phyloP scores from a whole-genome alignment of 1,140 invertebrate genomes.

The Solen grandis region DNA sequence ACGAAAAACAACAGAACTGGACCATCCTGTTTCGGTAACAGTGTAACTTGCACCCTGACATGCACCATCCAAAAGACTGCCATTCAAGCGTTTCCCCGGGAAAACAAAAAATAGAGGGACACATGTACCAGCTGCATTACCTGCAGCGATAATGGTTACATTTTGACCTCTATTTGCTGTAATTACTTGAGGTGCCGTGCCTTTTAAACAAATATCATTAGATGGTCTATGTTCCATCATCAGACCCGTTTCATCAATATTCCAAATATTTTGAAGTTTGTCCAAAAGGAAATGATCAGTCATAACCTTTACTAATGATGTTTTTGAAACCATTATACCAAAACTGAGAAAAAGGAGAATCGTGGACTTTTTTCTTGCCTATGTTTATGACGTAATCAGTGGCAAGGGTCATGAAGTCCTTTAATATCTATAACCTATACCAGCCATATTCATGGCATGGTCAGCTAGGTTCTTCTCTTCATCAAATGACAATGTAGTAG shows the following conservation, averaged over 20 bases:
- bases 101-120: conserved; percentile 34
- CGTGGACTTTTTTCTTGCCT: background rate
- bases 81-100: conserved; percentile 27
- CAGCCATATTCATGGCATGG: conserved; percentile 28
- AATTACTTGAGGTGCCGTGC: conserved; percentile 5
- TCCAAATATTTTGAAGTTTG: conserved; percentile 51
- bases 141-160: conserved; percentile 16
- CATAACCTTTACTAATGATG: conserved; percentile 4
- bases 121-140: background rate
- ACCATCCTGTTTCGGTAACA: conserved; percentile 22
- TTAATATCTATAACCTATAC: conserved; percentile 29
- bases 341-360: background rate
- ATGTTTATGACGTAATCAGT: background rate
- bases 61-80: background rate
- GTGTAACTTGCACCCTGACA: conserved; percentile 6
- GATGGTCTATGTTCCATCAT: conserved; percentile 34
- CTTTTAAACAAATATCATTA: conserved; percentile 25
- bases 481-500: background rate
- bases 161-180: background rate
- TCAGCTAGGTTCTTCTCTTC: background rate
- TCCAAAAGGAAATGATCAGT: background rate
- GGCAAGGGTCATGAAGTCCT: conserved; percentile 13
- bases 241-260: conserved; percentile 52
- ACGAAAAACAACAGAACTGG: conserved; percentile 5
- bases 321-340: conserved; percentile 32